A percentile compares a stretch with the other conserved stretches of the same genome.
Conservation (phyloP, 2,888 invertebrate genomes). For the Petrophora chlorosata region DNA sequence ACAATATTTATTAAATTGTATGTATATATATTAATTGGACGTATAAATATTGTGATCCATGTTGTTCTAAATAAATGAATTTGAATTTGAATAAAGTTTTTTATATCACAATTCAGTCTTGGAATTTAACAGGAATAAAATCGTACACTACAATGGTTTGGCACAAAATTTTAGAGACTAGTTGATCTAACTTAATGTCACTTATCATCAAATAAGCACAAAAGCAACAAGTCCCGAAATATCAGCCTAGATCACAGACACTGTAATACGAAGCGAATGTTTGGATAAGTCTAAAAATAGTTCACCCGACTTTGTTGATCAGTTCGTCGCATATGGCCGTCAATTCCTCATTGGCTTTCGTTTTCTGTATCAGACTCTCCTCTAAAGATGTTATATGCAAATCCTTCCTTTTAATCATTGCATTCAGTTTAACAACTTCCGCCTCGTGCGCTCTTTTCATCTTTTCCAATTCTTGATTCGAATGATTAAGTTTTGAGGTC, state of each 20-base stretch:
- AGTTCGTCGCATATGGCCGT: slow-evolving; percentile 97
- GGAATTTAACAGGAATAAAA: slow-evolving; percentile 52
- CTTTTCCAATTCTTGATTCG: slow-evolving; percentile 91
- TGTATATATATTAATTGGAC: too few relatives aligned
- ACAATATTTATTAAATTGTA: too few relatives aligned
- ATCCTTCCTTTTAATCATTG: slow-evolving; percentile 94
- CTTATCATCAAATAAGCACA: slow-evolving; percentile 69
- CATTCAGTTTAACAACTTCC: slow-evolving; percentile 93
- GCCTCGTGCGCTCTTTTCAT: slow-evolving; percentile 88
- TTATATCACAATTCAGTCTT: slow-evolving; percentile 76
- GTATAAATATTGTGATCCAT: too few relatives aligned
- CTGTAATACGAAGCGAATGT: slow-evolving; percentile 46
- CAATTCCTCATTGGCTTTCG: slow-evolving; percentile 94
- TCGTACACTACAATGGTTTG: slow-evolving; percentile 56
- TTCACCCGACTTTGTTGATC: slow-evolving; percentile 85
- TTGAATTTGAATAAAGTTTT: too few relatives aligned
- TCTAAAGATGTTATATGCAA: slow-evolving; percentile 92
- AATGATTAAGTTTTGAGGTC: slow-evolving; percentile 90
- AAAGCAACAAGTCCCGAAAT: slow-evolving; percentile 55
- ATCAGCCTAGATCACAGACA: slow-evolving; percentile 57
- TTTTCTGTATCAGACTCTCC: slow-evolving; percentile 93
- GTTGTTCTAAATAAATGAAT: too few relatives aligned
- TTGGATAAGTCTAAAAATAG: slow-evolving; percentile 45
- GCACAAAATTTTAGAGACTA: slow-evolving; percentile 59
- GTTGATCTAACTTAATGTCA: slow-evolving; percentile 55